phyloP scores from a whole-genome alignment of 2,888 invertebrate species.

The Tipula helvola region DNA sequence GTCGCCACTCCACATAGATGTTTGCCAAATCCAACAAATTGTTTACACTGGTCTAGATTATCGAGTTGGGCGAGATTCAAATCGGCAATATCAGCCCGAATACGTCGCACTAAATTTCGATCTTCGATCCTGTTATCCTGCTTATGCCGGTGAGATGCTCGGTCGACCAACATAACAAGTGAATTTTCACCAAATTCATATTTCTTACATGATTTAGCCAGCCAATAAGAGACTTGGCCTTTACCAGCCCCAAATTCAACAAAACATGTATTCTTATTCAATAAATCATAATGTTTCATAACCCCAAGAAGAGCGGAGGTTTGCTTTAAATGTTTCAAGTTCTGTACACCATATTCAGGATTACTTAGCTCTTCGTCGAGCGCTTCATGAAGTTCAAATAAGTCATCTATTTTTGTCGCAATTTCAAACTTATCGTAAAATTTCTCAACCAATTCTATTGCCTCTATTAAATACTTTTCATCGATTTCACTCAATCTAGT shows the following conservation, averaged over 20 bases:
- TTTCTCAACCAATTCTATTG: conserved; percentile 36
- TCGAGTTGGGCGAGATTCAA: conserved; percentile 47
- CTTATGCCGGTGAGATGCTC: conserved; percentile 70
- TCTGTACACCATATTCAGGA: conserved; percentile 45
- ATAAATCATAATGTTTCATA: conserved; percentile 45
- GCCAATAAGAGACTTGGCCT: conserved; percentile 70
- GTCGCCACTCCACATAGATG: conserved; percentile 85
- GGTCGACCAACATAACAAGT: conserved; percentile 62
- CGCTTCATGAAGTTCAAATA: conserved; percentile 34
- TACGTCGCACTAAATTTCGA: conserved; percentile 41
- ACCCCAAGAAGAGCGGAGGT: conserved; percentile 63
- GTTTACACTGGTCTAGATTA: conserved; percentile 29
- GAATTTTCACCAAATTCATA: conserved; percentile 29
- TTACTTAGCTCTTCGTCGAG: conserved; percentile 40
- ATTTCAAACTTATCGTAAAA: conserved; percentile 29
- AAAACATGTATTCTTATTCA: conserved; percentile 52
- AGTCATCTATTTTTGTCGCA: conserved; percentile 31
- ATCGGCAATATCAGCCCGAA: conserved; percentile 74
- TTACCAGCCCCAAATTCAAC: conserved; percentile 87
- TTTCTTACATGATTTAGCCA: conserved; percentile 44
- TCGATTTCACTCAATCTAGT: conserved; percentile 34
- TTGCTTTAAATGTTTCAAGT: conserved; percentile 64
- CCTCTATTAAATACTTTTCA: conserved; percentile 28
- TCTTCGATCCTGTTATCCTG: conserved; percentile 51
- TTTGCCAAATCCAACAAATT: conserved; percentile 69